phyloP scores from a whole-genome alignment of 2,888 invertebrate genomes.

The Tanypteryx hageni region DNA sequence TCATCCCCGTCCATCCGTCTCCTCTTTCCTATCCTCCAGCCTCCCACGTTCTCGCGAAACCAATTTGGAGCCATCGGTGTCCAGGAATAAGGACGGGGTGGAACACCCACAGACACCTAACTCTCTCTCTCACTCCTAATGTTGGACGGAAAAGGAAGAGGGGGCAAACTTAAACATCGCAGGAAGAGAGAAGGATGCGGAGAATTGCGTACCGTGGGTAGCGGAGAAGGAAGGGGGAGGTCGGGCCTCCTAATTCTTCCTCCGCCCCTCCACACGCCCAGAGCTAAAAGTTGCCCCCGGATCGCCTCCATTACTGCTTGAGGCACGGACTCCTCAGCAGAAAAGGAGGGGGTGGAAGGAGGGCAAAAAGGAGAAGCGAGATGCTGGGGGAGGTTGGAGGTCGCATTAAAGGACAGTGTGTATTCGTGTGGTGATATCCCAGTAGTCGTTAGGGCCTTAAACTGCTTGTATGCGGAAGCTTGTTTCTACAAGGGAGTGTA shows the following conservation, averaged over 20 bases:
- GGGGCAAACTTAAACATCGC: not conserved
- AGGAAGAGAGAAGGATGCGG: not conserved
- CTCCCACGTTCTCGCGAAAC: slow-evolving; percentile 37
- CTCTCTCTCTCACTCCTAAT: not conserved
- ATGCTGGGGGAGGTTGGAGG: not conserved
- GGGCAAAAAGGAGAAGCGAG: not conserved
- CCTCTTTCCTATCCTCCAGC: slow-evolving; percentile 9
- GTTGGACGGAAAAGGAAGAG: not conserved
- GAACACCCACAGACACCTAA: slow-evolving; percentile 4
- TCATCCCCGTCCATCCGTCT: not conserved
- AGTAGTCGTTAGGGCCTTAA: slow-evolving; percentile 39
- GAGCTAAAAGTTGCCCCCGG: slow-evolving; percentile 40
- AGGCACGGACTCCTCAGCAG: slow-evolving; percentile 23
- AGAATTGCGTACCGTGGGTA: slow-evolving; percentile 16
- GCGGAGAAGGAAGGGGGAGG: slow-evolving; percentile 14
- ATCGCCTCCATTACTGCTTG: slow-evolving; percentile 43
- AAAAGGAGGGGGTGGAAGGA: slow-evolving; percentile 2
- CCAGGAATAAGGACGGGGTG: slow-evolving; percentile 39
- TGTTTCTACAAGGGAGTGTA: not conserved
- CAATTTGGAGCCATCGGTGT: slow-evolving; percentile 62
- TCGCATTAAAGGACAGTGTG: slow-evolving; percentile 20
- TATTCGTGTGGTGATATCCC: slow-evolving; percentile 29
- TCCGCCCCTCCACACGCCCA: not conserved
- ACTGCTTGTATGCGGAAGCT: slow-evolving; percentile 10
- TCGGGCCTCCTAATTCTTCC: not conserved